phyloP scores from a whole-genome alignment of 2,113 vertebrate species.

The Carettochelys insculpta region DNA sequence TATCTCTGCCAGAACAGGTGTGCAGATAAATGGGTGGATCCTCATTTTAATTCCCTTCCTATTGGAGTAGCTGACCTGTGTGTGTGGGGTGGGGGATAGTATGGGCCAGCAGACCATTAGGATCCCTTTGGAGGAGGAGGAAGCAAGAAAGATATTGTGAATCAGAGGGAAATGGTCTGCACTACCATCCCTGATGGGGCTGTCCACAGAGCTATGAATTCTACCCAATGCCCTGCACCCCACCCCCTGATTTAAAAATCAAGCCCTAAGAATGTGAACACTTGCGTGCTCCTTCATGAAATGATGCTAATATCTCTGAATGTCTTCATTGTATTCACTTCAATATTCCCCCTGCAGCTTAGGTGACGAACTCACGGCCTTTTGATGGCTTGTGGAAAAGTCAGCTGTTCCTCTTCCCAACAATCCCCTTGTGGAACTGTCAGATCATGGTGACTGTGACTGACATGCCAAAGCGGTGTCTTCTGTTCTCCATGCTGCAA shows the following conservation, averaged over 20 bases:
- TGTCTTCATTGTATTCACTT: background rate
- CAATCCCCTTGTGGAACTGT: background rate
- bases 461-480: background rate
- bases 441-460: background rate
- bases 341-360: background rate
- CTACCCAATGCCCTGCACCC: background rate
- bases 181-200: background rate
- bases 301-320: background rate
- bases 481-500: background rate
- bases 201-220: background rate
- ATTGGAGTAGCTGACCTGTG: background rate
- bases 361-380: background rate
- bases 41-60: background rate
- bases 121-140: background rate
- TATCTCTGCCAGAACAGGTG: background rate
- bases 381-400: background rate
- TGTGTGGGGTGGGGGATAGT: background rate
- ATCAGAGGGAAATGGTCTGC: background rate
- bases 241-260: background rate
- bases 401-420: background rate
- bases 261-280: background rate
- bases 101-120: background rate
- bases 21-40: background rate
- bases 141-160: background rate
- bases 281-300: background rate